Conservation (phyloP, 2,888 invertebrate genomes). For the Thalpophila matura region DNA sequence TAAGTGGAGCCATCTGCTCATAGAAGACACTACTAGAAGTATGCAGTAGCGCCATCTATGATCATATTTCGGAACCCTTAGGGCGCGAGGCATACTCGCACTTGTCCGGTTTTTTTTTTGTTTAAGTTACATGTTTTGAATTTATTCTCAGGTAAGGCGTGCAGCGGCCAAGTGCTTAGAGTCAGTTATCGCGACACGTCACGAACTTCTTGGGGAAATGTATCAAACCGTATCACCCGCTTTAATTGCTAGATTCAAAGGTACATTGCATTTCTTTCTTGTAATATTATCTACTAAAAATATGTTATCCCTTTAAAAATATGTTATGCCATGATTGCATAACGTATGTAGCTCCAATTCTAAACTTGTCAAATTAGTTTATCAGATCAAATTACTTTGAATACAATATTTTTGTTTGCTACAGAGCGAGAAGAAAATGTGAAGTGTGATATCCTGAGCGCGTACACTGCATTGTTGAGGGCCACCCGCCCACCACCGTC, state of each 20-base stretch:
- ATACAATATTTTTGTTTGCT: no score
- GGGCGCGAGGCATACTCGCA: no score
- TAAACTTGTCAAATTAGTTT: no score
- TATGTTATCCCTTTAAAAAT: no score
- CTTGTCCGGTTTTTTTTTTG: no score
- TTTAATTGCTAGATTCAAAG: constrained; percentile 97
- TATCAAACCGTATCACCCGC: constrained; percentile 97
- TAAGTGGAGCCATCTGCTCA: no score
- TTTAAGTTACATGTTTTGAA: neutral
- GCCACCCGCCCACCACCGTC: constrained; percentile 95
- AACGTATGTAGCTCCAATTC: no score
- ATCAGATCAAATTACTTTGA: no score
- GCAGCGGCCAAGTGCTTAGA: constrained; percentile 99
- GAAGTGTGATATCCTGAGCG: constrained; percentile 99
- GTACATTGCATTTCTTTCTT: constrained; percentile 78
- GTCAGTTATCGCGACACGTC: constrained; percentile 97
- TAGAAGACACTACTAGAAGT: no score
- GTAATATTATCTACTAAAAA: no score
- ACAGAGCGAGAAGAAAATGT: constrained; percentile 99
- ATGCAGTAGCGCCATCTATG: no score
- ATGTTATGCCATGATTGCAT: constrained; percentile 1
- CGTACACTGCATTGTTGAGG: constrained; percentile 97
- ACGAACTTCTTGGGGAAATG: constrained; percentile 97
- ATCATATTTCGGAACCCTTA: no score
- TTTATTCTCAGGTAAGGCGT: constrained; percentile 92